Evolutionary conservation across 2,113 vertebrate species (phyloP).

Genomic region (Nannospalax galili): DNA sequence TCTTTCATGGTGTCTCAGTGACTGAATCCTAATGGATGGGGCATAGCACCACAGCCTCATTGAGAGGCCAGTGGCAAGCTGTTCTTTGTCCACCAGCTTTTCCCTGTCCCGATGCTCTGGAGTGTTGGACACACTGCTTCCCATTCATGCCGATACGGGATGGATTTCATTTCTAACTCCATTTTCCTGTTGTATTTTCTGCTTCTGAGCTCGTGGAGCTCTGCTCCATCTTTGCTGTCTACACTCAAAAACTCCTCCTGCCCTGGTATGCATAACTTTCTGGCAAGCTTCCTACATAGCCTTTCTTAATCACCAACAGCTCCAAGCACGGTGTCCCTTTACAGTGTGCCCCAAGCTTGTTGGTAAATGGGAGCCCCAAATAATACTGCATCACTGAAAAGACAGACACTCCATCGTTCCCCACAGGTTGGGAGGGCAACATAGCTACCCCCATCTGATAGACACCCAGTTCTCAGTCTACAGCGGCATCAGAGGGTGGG

Average conservation of each 20-base stretch:
- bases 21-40: conserved; percentile 86
- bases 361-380: not conserved
- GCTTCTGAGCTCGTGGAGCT: not conserved
- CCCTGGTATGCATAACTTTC: not conserved
- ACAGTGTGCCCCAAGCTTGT: not conserved
- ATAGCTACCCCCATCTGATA: accelerated
- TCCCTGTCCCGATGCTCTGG: not conserved
- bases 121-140: not conserved
- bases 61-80: conserved; percentile 57
- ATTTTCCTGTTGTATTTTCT: not conserved
- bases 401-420: not conserved
- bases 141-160: conserved; percentile 11
- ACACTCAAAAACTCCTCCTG: not conserved
- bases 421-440: accelerated
- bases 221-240: not conserved
- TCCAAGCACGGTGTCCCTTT: not conserved
- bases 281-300: accelerated
- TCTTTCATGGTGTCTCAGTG: conserved; percentile 88
- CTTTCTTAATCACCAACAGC: not conserved
- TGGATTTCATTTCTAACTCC: not conserved
- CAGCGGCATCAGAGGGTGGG: accelerated
- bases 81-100: conserved; percentile 78
- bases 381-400: accelerated
- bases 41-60: conserved; percentile 69
- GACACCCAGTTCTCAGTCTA: not conserved